A percentile compares a stretch with the other conserved stretches of the same genome.
These are phyloP conservation scores for Bovichtus variegatus DNA, from an alignment of 2,797 vertebrate species.

Conservation along the genomic window DNA sequence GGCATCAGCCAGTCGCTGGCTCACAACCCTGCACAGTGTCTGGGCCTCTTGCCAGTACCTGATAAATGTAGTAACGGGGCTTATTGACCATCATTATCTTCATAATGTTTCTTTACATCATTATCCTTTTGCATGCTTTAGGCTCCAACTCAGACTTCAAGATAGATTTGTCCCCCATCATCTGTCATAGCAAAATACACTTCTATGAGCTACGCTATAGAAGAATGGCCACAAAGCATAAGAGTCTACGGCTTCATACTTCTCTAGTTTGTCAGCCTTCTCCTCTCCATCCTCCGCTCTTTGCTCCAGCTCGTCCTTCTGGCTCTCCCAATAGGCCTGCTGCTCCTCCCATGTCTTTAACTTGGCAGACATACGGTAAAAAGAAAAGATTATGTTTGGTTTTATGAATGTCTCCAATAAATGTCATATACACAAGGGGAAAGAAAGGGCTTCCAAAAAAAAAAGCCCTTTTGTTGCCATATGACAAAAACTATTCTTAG, in stretches of 20 bases:
- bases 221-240: not conserved
- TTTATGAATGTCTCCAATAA: not conserved
- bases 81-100: constrained; percentile 17
- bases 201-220: not conserved
- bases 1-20: constrained; percentile 91
- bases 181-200: not conserved
- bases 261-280: constrained; percentile 92
- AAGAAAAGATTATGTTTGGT: not conserved
- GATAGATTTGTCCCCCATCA: too few species aligned
- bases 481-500: constrained; percentile 20
- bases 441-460: not conserved
- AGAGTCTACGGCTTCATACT: constrained; percentile 63
- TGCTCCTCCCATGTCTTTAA: constrained; percentile 84
- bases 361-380: constrained; percentile 69
- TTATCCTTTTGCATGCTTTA: not conserved
- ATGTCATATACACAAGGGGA: not conserved
- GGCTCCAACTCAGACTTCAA: not conserved
- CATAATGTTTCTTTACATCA: constrained; percentile 12
- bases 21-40: constrained; percentile 91
- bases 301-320: constrained; percentile 86
- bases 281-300: constrained; percentile 90
- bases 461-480: not conserved
- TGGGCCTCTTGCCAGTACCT: constrained; percentile 94
- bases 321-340: constrained; percentile 85
- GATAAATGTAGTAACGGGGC: constrained; percentile 36